These are phyloP conservation scores for Haliclona indistincta DNA, from an alignment of 37 sponge, comb jelly and placozoan species.

Conservation along the genomic window DNA sequence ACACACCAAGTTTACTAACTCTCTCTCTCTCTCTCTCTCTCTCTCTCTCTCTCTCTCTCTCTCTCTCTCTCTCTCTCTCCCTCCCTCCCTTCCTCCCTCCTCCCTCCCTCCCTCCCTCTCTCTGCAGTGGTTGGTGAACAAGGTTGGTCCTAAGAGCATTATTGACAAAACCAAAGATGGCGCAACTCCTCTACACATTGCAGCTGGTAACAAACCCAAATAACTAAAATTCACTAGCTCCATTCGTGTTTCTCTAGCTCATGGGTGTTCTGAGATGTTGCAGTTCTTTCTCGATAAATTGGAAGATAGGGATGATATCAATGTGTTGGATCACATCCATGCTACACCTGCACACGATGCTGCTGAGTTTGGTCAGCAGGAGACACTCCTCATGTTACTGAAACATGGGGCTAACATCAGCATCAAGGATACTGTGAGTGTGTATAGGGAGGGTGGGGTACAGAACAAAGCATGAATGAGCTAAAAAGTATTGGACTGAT, in stretches of 20 bases:
- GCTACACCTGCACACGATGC: slow-evolving; percentile 87
- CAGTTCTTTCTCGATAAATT: slow-evolving; percentile 55
- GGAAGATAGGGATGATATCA: slow-evolving; percentile 34
- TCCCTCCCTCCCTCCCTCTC: too few relatives aligned
- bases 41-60: too few relatives aligned
- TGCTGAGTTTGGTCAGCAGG: slow-evolving; percentile 61
- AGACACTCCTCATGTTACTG: slow-evolving; percentile 54
- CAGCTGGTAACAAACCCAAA: slow-evolving; percentile 56
- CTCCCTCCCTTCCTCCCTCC: too few relatives aligned
- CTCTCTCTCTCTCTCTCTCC: too few relatives aligned
- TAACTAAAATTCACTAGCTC: not conserved
- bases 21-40: too few relatives aligned
- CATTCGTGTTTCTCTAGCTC: slow-evolving; percentile 36
- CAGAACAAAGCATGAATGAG: too few relatives aligned
- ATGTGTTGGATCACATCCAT: slow-evolving; percentile 45
- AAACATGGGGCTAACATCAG: slow-evolving; percentile 62
- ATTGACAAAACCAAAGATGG: slow-evolving; percentile 70
- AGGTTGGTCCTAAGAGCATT: slow-evolving; percentile 62
- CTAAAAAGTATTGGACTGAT: too few relatives aligned
- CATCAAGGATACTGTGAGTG: slow-evolving; percentile 52
- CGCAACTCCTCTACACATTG: slow-evolving; percentile 86
- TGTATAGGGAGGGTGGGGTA: too few relatives aligned
- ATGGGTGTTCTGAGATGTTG: slow-evolving; percentile 59
- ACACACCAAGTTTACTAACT: too few relatives aligned
- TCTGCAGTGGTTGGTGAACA: slow-evolving; percentile 65